A percentile compares a stretch with the other conserved stretches of the same genome.
phyloP scores from a whole-genome alignment of 2,888 invertebrate species.

The Hyppa rectilinea region DNA sequence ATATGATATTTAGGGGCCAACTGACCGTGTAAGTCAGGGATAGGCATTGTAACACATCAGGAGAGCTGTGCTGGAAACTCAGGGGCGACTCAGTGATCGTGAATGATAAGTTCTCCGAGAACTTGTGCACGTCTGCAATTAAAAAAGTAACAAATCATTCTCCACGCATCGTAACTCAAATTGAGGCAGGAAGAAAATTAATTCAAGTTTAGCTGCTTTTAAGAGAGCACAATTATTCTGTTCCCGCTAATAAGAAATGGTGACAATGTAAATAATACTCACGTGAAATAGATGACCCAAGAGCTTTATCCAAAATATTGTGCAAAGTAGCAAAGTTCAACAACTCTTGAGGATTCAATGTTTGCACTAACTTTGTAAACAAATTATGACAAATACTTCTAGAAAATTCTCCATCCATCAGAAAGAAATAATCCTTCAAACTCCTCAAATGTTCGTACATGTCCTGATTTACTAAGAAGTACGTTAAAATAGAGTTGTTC shows the following conservation, averaged over 20 bases:
- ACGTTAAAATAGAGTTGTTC: constrained; percentile 93
- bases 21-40: constrained; percentile 93
- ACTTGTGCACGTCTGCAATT: constrained; percentile 89
- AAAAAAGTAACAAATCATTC: not conserved
- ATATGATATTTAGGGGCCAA: constrained; percentile 95
- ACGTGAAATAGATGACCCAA: constrained; percentile 92
- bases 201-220: not conserved
- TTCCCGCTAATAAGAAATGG: not conserved
- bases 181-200: not conserved
- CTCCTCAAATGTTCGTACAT: constrained; percentile 93
- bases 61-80: constrained; percentile 92
- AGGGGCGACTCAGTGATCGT: constrained; percentile 91
- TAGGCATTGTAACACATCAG: constrained; percentile 92
- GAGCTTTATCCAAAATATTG: constrained; percentile 92
- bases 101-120: constrained; percentile 92
- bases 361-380: constrained; percentile 92
- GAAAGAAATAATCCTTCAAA: constrained; percentile 94
- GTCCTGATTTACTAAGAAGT: constrained; percentile 92
- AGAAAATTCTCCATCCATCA: constrained; percentile 95
- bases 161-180: not conserved
- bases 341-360: constrained; percentile 92
- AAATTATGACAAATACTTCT: constrained; percentile 93
- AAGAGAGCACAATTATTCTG: not conserved
- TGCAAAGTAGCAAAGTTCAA: constrained; percentile 93
- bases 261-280: constrained; percentile 68